phyloP scores from a whole-genome alignment of 1,140 invertebrate species.

The Leucophenga varia region DNA sequence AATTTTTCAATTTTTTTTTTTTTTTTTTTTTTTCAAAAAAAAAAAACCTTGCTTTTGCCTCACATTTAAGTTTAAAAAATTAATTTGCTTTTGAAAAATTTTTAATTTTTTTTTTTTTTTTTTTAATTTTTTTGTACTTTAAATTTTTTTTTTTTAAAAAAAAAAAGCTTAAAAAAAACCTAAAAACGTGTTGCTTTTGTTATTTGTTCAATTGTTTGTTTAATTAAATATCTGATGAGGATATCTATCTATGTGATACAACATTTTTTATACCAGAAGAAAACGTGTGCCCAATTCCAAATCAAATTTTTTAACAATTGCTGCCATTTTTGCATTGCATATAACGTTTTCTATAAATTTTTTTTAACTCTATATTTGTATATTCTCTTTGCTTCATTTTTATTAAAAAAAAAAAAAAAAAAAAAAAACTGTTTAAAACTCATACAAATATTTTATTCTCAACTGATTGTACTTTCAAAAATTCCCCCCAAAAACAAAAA shows the following conservation, averaged over 20 bases:
- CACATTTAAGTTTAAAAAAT: too few relatives aligned
- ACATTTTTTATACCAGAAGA: slow-evolving; percentile 56
- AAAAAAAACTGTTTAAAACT: slow-evolving; percentile 32
- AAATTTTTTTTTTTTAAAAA: too few relatives aligned
- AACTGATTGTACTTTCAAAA: slow-evolving; percentile 41
- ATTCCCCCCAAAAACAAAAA: slow-evolving; percentile 20
- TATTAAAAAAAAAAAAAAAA: slow-evolving; percentile 6
- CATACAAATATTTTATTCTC: slow-evolving; percentile 37
- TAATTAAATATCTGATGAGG: slow-evolving; percentile 55
- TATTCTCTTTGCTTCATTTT: slow-evolving; percentile 14
- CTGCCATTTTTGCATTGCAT: not conserved
- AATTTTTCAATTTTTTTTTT: too few relatives aligned
- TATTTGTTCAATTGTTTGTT: too few relatives aligned
- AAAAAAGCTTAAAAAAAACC: too few relatives aligned
- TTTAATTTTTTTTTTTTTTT: too few relatives aligned
- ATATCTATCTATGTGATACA: slow-evolving; percentile 55
- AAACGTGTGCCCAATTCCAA: slow-evolving; percentile 36
- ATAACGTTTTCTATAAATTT: not conserved
- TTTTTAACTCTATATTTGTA: slow-evolving; percentile 14
- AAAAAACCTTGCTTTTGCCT: too few relatives aligned
- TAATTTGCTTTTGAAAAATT: too few relatives aligned
- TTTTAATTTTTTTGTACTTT: too few relatives aligned
- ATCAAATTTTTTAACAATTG: too few relatives aligned
- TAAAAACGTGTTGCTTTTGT: too few relatives aligned
- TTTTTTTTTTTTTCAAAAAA: too few relatives aligned